Evolutionary conservation across 1,140 invertebrate genomes (phyloP).

Genomic region (Drosophila kikkawai): DNA sequence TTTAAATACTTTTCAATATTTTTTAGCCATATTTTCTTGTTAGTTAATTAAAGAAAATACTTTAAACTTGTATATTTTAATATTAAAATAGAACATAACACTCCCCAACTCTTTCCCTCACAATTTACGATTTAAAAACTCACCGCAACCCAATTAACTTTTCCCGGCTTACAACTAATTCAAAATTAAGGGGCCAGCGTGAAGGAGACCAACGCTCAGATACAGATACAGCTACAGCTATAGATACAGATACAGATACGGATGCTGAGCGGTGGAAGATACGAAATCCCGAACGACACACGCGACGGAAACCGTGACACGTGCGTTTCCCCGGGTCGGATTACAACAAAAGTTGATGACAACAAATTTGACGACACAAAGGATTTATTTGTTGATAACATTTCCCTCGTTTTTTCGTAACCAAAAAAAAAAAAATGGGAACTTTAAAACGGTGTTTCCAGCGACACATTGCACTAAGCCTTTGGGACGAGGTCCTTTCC

Average conservation of each 20-base stretch:
- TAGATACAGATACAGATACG: slow-evolving; percentile 18
- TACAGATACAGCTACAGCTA: slow-evolving; percentile 23
- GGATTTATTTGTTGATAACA: slow-evolving; percentile 84
- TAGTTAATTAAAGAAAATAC: not conserved
- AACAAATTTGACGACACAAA: slow-evolving; percentile 84
- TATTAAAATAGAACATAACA: not conserved
- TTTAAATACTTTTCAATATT: not conserved
- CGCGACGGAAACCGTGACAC: slow-evolving; percentile 63
- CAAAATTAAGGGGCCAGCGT: slow-evolving; percentile 51
- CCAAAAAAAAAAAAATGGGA: slow-evolving; percentile 42
- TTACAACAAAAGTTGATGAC: slow-evolving; percentile 66
- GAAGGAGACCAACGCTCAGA: slow-evolving; percentile 5
- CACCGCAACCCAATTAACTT: slow-evolving; percentile 60
- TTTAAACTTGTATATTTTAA: not conserved
- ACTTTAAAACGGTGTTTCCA: slow-evolving; percentile 67
- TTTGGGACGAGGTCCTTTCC: slow-evolving; percentile 57
- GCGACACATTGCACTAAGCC: slow-evolving; percentile 70
- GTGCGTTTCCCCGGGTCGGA: slow-evolving; percentile 66
- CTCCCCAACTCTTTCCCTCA: not conserved
- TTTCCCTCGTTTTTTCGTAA: slow-evolving; percentile 35
- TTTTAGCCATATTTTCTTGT: not conserved
- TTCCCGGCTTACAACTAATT: slow-evolving; percentile 66
- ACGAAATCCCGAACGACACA: slow-evolving; percentile 46
- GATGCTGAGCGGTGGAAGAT: slow-evolving; percentile 15
- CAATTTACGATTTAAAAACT: slow-evolving; percentile 1